Base-by-base conservation (phyloP, 2,888 invertebrate species). In the Melangyna quadrimaculata region DNA sequence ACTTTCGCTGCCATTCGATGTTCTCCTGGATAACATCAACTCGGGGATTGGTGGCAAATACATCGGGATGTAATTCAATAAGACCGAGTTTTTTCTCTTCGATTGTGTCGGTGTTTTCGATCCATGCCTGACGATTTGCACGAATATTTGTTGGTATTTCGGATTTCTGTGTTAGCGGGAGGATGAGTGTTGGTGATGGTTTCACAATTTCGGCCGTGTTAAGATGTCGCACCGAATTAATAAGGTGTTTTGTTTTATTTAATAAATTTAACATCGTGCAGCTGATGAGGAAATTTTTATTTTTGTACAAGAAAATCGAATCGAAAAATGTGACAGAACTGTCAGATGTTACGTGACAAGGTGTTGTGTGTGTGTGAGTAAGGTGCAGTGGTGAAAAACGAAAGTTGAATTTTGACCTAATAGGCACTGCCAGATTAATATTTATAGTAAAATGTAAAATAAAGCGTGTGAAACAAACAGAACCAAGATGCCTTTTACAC, bases 21-120 rank as follows among this genome's bases (percentile, higher is more conserved):
- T 99, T 99, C 87, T 95, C 94, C 87, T 96, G 95, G 70, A 99
- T 95, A 12, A 98, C 92, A 91, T 99, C 98, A 43, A 98, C 94
- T 70, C 98, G 94, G 0, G 98, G 98, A 88, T 95, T 94, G 0
- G 94, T 93, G 0, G 95, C 97, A 92, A 97, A 99, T 9, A 99
- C 93, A 84, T 95, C 94, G 0, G 99, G 98, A 93, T 99, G 98
- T 45, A 99, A 93, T 90, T 97, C 96, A 37, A 98, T 93, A 1
- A 99, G 91, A 0, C 97, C 98, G n/a, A 97, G 90, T 91, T 96
- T 96, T 82, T 95, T 94, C 89, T 96, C 96, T 87, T 95, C 94
- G 19, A 95, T 92, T 0, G 95, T 94, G 90, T 97, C 95, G 48
- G 97, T 91, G 92, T 96, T 97, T 90, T 97, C 97, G 51, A 98